Percentiles rank a stretch among this genome's conserved stretches.
Evolutionary conservation across 2,113 vertebrate species (phyloP).

Genomic region (Aldabrachelys gigantea): DNA sequence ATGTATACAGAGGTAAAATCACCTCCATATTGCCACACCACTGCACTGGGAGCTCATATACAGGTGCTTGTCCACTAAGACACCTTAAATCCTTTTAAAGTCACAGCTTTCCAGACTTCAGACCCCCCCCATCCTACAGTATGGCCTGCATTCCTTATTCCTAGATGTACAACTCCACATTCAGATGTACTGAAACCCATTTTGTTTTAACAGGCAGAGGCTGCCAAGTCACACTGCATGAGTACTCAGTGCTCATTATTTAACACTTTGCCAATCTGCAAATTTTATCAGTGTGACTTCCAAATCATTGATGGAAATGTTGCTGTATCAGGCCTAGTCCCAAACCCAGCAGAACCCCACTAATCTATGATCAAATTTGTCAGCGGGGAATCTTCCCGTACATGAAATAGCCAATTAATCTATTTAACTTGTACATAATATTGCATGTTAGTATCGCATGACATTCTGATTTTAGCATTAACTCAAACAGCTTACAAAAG

Average conservation of each 20-base stretch:
- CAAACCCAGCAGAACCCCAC: neutral
- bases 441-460: neutral
- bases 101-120: neutral
- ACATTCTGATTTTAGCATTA: too few relatives aligned
- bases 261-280: neutral
- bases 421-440: accelerated
- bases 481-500: neutral
- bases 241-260: neutral
- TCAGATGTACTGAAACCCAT: neutral
- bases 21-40: neutral
- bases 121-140: accelerated
- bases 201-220: neutral
- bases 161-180: neutral
- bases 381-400: neutral
- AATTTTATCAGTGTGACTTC: neutral
- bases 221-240: neutral
- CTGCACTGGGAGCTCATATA: neutral
- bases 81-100: neutral
- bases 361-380: neutral
- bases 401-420: accelerated
- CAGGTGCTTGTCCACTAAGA: neutral
- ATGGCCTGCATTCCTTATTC: neutral
- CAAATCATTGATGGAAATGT: neutral
- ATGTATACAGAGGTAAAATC: neutral
- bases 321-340: neutral